Base-by-base conservation (phyloP, 2,797 vertebrate genomes). In the Girardinus metallicus region DNA sequence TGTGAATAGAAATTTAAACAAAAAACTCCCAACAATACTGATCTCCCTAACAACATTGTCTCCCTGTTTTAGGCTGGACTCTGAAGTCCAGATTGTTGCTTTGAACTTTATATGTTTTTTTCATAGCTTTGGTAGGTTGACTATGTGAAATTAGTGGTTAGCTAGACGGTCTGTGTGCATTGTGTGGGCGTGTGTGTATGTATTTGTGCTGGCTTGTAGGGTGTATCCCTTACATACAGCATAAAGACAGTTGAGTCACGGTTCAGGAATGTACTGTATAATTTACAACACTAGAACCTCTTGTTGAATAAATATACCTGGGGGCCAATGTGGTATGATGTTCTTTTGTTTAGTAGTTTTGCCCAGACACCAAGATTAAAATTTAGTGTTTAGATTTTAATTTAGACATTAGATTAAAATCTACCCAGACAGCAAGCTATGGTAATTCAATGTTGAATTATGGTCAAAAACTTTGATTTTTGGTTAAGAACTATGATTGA, bases 261-360 rank as follows among this genome's bases (percentile, higher is more conserved):
- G 51, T 74, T 84, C 73, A 90, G 89, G 89, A 93, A 92, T 92
- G 88, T 77, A 70, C 49, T 85, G 72, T 86, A 77, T 89, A 83
- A 87, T 86, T 85, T 87, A 53, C 76, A 71, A 62, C 41, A 74
- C 79, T 47, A 64, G 53, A 84, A 83, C 76, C 74, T 79, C 71
- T 55, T 1, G 23, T 66, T 82, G 79, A 60, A 83, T 43, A 64
- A 86, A 88, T 88, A 87, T 88, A 53, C 88, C 91, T 89, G 85
- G 75, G 83, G 83, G 80, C 78, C 60, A 66, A 60, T 73, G 77
- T 83, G 81, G 86, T 47, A 21, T 73, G 73, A 77, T 73, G 68
- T 74, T 76, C 49, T 80, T 21, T 47, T 66, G 46, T 81, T 64
- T 23, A 5, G 13, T 53, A 74, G 68, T 39, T 51, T 62, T 36